Conservation (phyloP, 53 echinoderm and acorn worm genomes). For the Paracentrotus lividus region DNA sequence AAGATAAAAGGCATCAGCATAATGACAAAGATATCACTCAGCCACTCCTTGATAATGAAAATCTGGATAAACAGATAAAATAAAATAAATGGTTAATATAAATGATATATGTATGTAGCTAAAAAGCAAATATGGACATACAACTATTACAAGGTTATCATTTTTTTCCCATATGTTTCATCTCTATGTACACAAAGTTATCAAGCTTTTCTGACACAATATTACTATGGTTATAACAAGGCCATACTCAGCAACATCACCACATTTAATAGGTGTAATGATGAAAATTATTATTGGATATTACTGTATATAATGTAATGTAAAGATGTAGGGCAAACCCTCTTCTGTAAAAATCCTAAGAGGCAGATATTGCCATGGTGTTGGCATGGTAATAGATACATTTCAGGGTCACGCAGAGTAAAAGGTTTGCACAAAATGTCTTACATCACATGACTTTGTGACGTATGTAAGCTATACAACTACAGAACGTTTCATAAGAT, state of each 20-base stretch:
- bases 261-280: background rate
- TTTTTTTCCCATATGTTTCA: too few species aligned
- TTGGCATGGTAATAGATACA: background rate
- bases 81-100: too few species aligned
- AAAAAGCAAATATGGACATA: too few species aligned
- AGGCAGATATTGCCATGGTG: background rate
- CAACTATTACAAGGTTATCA: too few species aligned
- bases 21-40: conserved; percentile 86
- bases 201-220: too few species aligned
- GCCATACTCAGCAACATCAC: background rate
- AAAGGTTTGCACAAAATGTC: background rate
- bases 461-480: background rate
- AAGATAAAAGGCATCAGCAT: background rate
- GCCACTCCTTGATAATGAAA: conserved; percentile 98
- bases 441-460: background rate
- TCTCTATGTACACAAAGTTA: too few species aligned
- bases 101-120: too few species aligned
- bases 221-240: background rate
- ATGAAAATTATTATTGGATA: background rate
- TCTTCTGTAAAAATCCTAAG: background rate
- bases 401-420: background rate
- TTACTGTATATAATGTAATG: background rate
- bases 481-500: background rate
- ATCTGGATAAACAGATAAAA: conserved; percentile 79
- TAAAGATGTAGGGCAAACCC: background rate